Conservation (phyloP, 2,797 vertebrate genomes). For the Anas bernieri region DNA sequence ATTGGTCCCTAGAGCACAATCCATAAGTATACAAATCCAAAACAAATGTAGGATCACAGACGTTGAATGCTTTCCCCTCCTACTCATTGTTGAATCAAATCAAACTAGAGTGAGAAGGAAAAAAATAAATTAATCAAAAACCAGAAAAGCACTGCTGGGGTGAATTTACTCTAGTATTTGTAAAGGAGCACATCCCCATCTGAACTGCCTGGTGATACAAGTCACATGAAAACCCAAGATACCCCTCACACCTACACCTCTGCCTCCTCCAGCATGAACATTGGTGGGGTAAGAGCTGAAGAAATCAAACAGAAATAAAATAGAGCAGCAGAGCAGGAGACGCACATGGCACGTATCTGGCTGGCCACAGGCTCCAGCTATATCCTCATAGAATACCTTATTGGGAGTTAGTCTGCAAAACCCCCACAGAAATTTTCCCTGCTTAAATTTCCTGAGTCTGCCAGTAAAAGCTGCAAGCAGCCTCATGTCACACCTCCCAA, state of each 20-base stretch:
- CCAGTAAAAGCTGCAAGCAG: conserved; percentile 8
- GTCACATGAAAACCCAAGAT: rapidly evolving
- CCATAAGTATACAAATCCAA: not conserved
- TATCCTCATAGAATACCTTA: not conserved
- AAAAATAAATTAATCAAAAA: not conserved
- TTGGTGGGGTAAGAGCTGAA: not conserved
- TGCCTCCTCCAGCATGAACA: not conserved
- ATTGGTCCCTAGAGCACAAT: not conserved
- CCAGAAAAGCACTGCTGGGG: not conserved
- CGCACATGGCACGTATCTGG: not conserved
- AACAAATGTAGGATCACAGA: not conserved
- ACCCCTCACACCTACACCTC: not conserved
- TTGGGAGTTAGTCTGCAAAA: not conserved
- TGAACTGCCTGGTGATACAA: not conserved
- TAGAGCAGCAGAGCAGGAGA: not conserved
- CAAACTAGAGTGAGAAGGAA: not conserved
- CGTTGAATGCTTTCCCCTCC: not conserved
- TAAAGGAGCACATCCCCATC: not conserved
- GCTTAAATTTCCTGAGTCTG: not conserved
- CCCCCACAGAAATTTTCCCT: not conserved
- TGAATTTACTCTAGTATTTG: not conserved
- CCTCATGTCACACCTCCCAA: not conserved
- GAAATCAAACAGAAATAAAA: not conserved
- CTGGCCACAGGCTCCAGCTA: not conserved
- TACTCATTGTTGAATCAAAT: not conserved